A percentile compares a stretch with the other conserved stretches of the same genome.
phyloP scores from a whole-genome alignment of 1,140 invertebrate species.

The Carcinoscorpius rotundicauda region DNA sequence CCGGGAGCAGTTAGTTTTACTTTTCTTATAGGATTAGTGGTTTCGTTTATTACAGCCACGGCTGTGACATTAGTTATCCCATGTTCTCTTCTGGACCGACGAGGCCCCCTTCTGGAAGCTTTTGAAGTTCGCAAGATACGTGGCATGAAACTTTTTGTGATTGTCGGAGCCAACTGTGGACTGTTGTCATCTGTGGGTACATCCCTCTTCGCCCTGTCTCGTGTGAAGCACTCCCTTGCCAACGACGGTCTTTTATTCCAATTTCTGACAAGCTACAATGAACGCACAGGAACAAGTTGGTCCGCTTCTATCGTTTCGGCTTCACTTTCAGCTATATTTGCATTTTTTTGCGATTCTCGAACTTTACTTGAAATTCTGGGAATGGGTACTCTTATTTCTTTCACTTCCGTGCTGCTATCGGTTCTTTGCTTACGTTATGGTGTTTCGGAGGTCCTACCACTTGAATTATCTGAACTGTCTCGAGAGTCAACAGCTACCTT shows the following conservation, averaged over 20 bases:
- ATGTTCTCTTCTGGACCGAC: conserved; percentile 9
- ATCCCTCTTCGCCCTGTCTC: conserved; percentile 10
- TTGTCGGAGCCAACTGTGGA: conserved; percentile 14
- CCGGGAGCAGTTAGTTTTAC: conserved; percentile 6
- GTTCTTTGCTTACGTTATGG: conserved; percentile 18
- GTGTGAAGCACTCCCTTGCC: conserved; percentile 27
- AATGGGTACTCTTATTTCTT: conserved; percentile 17
- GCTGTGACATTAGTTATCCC: conserved; percentile 11
- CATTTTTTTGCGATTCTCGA: conserved; percentile 12
- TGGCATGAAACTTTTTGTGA: conserved; percentile 16
- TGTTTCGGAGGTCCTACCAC: conserved; percentile 2
- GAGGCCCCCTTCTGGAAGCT: conserved; percentile 12
- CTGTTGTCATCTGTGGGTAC: conserved; percentile 9
- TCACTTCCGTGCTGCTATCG: conserved; percentile 12
- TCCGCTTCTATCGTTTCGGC: conserved; percentile 4
- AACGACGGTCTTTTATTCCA: conserved; percentile 34
- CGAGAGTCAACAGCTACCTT: conserved; percentile 1
- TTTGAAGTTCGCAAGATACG: conserved; percentile 8
- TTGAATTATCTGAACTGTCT: conserved; percentile 7
- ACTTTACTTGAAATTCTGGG: conserved; percentile 19
- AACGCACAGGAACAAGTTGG: conserved; percentile 7
- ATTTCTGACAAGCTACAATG: conserved; percentile 5
- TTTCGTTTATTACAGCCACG: conserved; percentile 2
- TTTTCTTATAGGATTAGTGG: conserved; percentile 7
- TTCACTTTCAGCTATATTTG: not conserved